Conservation (phyloP, 2,113 vertebrate species). For the Atherinomorus stipes region DNA sequence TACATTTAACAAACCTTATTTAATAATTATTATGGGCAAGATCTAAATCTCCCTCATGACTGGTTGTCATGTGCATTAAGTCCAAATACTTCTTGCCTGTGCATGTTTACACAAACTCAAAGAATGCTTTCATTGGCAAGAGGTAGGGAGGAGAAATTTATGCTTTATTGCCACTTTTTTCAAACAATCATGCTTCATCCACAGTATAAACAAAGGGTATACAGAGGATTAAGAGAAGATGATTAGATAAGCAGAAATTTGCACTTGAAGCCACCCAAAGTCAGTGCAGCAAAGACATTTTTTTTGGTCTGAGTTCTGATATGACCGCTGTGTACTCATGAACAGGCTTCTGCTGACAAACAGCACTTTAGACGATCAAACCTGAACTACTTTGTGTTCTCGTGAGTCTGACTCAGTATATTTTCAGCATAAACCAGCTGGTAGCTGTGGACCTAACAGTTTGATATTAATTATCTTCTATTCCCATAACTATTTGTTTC, state of each 20-base stretch:
- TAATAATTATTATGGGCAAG: constrained; percentile 1
- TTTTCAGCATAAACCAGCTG: not conserved
- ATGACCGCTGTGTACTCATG: not conserved
- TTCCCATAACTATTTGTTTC: not conserved
- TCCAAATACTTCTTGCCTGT: constrained; percentile 1
- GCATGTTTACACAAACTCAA: constrained; percentile 11
- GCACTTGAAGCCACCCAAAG: constrained; percentile 14
- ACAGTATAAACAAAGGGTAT: constrained; percentile 17
- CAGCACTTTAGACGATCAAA: not conserved
- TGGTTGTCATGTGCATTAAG: not conserved
- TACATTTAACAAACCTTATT: not conserved
- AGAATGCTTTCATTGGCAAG: constrained; percentile 3
- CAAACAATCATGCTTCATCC: constrained; percentile 39
- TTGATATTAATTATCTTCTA: not conserved
- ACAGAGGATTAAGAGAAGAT: constrained; percentile 31
- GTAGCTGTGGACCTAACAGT: not conserved
- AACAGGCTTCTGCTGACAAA: not conserved
- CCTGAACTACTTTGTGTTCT: not conserved
- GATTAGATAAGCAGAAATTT: constrained; percentile 37
- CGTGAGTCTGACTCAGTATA: not conserved
- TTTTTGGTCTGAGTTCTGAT: not conserved
- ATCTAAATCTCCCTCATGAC: not conserved
- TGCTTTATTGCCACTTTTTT: constrained; percentile 44
- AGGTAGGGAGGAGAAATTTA: constrained; percentile 37
- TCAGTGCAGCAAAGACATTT: not conserved